Evolutionary conservation across 2,113 vertebrate genomes (phyloP), one percentile per base, ranked within the genome.

Genomic region (Centrocercus urophasianus): DNA sequence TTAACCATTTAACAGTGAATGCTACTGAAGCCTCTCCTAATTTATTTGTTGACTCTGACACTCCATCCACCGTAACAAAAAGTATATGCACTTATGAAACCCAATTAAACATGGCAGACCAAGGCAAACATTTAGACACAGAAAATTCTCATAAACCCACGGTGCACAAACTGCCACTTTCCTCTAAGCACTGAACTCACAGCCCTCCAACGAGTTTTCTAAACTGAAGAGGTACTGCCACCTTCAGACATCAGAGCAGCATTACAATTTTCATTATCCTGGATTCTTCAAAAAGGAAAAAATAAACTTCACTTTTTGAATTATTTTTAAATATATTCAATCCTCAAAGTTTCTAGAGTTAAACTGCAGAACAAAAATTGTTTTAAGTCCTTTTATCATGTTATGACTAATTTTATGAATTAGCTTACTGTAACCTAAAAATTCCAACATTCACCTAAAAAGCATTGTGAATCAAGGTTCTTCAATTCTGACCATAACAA

Each of bases 211-310:
- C 32, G 32, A 47, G 38, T 38, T 47, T 86, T 88, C 86, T 91
- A 96, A 73, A 50, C 52, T 87, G 92, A 94, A 91, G 82, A 83
- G 86, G 84, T 86, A 87, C 89, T 94, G 95, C 95, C 93, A 95
- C 83, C 96, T 94, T 93, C 47, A 94, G 95, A 96, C 85, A 70
- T 30, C 63, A 92, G 18, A n/a, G 20, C 45, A 89, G 66, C 47
- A 93, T 59, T 95, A 79, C 96, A 96, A 27, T 75, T 95, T 86
- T 70, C 63, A 90, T 28, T 70, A 28, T 3, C 72, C 7, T 8
- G 56, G 16, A 50, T 6, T 10, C 64, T 12, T 15, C 10, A 52
- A 60, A 18, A 11, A 28, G 22, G 34, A 15, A 2, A 38, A 27
- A 84, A 45, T 25, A 34, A 61, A 28, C 11, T 63, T 52, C 11